Evolutionary conservation across 2,113 vertebrate species (phyloP), one percentile per base, ranked within the genome.

Genomic region (Muntiacus muntjak): DNA sequence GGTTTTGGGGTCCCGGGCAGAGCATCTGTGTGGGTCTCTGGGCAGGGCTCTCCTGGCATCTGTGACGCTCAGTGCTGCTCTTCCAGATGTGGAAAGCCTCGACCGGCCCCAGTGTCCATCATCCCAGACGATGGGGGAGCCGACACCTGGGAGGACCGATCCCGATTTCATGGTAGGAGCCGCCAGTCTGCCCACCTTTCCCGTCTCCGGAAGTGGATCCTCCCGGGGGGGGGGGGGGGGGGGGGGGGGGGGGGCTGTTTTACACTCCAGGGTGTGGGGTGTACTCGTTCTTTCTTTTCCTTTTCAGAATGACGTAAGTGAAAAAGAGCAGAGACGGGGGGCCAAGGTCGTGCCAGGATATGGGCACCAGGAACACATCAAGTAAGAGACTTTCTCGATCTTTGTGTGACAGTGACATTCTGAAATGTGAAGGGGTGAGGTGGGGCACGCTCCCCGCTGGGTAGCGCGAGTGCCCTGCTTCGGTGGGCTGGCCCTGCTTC

Each of bases 291-390:
- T 17, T 92, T 0, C 0, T 12, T 85, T 91, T 97, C 86, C 52
- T 98, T 97, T 86, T 3, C 98, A 99, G 99, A 99, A 99, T 2
- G 99, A 99, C 6, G 98, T 99, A 6, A 99, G 99, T 0, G 99
- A 99, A 98, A 99, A 99, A 88, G 99, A 99, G 28, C 99, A 99
- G 98, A 99, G 99, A 94, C 99, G 99, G 99, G 99, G 99, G 3
- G 99, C 99, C 28, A 99, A 99, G 97, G 99, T 99, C 0, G 99
- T 99, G 97, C 98, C 98, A 12, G 99, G 99, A 17, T 99, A 99
- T 0, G 99, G 99, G 83, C 99, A 99, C 97, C 99, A 99, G 98
- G 99, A 99, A 25, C 99, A 99, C 98, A 99, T 99, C 95, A 99
- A 99, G 99, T 99, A 98, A 99, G 99, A 57, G 82, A 15, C 7